phyloP scores from a whole-genome alignment of 2,113 vertebrate genomes.

The Cephalopterus ornatus region DNA sequence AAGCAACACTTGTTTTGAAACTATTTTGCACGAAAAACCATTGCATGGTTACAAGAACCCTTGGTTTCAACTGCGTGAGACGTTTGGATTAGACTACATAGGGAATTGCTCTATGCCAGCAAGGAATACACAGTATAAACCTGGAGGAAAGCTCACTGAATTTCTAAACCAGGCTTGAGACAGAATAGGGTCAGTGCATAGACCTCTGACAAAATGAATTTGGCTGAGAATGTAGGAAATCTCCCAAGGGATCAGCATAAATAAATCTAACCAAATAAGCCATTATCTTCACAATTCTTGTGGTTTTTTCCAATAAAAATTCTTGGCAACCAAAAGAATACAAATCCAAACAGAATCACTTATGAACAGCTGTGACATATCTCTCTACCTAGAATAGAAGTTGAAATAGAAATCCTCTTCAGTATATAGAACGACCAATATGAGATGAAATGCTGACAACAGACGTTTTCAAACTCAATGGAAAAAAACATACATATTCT shows the following conservation, averaged over 20 bases:
- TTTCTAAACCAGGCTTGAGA: not conserved
- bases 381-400: not conserved
- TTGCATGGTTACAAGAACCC: not conserved
- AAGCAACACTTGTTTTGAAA: not conserved
- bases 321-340: not conserved
- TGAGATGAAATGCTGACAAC: not conserved
- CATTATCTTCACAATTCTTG: not conserved
- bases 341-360: not conserved
- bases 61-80: accelerated
- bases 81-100: not conserved
- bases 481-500: not conserved
- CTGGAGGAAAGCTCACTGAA: not conserved
- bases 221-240: not conserved
- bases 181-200: not conserved
- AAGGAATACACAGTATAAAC: not conserved
- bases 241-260: not conserved
- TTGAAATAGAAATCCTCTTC: not conserved
- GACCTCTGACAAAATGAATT: not conserved
- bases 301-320: not conserved
- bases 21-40: not conserved
- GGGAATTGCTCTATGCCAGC: not conserved
- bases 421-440: not conserved
- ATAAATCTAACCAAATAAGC: not conserved
- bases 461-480: not conserved
- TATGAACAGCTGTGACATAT: not conserved